Conservation (phyloP, 2,797 vertebrate genomes). For the Emys orbicularis region DNA sequence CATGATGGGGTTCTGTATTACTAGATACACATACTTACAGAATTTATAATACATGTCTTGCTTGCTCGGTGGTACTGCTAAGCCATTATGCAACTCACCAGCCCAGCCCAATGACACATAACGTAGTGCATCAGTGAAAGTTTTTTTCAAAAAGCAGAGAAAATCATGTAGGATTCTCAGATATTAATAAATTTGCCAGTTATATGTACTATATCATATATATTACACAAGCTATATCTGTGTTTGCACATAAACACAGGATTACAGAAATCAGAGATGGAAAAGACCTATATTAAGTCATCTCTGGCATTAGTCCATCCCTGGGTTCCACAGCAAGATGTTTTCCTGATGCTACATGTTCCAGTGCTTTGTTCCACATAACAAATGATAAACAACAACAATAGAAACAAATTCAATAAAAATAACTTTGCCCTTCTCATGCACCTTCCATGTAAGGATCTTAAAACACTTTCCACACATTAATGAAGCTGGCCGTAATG, state of each 20-base stretch:
- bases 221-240: not conserved
- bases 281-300: conserved; percentile 65
- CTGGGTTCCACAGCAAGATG: conserved; percentile 35
- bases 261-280: conserved; percentile 30
- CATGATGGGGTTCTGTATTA: not conserved
- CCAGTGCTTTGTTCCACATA: not conserved
- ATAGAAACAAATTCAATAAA: not conserved
- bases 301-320: conserved; percentile 2
- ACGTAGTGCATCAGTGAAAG: not conserved
- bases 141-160: not conserved
- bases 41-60: not conserved
- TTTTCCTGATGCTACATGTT: not conserved
- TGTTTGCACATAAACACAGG: conserved; percentile 12
- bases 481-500: not conserved
- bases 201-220: not conserved
- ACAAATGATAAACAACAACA: not conserved
- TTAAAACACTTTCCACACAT: not conserved
- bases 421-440: conserved; percentile 23
- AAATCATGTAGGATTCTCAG: accelerated
- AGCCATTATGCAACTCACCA: conserved; percentile 65
- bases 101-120: not conserved
- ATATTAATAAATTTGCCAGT: accelerated
- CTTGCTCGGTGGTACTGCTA: not conserved
- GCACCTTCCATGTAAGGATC: not conserved
- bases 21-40: not conserved